Conservation (phyloP, 2,113 vertebrate genomes). For the Tauraco erythrolophus region DNA sequence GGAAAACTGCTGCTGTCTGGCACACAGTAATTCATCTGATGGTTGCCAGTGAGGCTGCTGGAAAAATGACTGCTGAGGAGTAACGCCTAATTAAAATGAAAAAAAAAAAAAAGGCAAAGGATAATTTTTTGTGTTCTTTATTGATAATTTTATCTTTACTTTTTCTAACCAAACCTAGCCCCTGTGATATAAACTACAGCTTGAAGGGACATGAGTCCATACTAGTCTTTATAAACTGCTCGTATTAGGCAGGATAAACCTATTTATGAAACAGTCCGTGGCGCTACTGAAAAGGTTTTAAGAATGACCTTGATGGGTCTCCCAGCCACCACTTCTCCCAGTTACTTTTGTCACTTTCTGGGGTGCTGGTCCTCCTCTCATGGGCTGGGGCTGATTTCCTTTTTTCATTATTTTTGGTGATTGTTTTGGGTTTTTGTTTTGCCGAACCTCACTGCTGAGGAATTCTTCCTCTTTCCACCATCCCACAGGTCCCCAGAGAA, state of each 20-base stretch:
- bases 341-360: background rate
- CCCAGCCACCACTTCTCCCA: background rate
- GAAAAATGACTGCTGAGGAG: background rate
- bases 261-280: background rate
- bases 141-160: background rate
- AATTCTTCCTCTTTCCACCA: background rate
- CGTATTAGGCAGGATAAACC: background rate
- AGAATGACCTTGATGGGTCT: background rate
- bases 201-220: background rate
- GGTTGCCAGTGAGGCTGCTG: background rate
- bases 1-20: background rate
- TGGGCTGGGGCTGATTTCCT: background rate
- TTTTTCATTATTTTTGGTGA: no score
- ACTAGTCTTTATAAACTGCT: background rate
- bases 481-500: background rate
- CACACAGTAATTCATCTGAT: background rate
- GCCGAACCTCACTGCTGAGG: background rate
- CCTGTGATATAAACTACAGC: background rate
- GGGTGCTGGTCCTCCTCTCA: background rate
- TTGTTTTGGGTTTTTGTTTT: background rate
- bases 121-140: background rate
- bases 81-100: background rate
- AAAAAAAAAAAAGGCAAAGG: background rate
- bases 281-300: background rate
- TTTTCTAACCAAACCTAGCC: background rate